Evolutionary conservation across 1,140 invertebrate genomes (phyloP).

Genomic region (Listronotus oregonensis): DNA sequence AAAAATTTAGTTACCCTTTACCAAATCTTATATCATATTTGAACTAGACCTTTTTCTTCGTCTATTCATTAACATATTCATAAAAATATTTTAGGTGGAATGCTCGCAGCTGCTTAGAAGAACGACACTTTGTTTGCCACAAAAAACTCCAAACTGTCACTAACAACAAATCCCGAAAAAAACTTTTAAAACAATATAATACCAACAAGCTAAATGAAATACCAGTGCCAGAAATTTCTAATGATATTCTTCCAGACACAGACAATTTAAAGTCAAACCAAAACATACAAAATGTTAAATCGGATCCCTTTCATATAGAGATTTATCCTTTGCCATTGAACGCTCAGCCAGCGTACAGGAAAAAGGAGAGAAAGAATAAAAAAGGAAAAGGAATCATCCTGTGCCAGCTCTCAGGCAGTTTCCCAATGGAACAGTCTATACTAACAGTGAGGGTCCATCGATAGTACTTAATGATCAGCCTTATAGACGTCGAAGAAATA

Average conservation of each 20-base stretch:
- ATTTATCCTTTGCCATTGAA: constrained; percentile 7
- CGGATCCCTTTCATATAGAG: constrained; percentile 15
- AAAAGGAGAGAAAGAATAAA: constrained; percentile 4
- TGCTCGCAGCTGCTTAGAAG: constrained; percentile 26
- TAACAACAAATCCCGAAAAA: constrained; percentile 22
- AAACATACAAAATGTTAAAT: neutral
- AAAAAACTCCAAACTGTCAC: constrained; percentile 30
- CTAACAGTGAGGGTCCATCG: neutral
- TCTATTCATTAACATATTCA: too few species aligned
- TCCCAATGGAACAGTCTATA: constrained; percentile 14
- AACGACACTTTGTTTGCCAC: constrained; percentile 40
- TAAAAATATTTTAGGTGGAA: constrained; percentile 42
- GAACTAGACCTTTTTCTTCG: too few species aligned
- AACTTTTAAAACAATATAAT: constrained; percentile 11
- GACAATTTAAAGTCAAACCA: neutral
- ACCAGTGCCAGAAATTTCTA: constrained; percentile 18
- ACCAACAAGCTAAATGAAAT: constrained; percentile 30
- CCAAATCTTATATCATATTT: too few species aligned
- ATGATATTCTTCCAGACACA: constrained; percentile 2
- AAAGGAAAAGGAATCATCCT: constrained; percentile 1
- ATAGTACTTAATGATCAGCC: constrained; percentile 7
- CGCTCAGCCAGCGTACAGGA: neutral
- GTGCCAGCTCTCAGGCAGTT: constrained; percentile 9
- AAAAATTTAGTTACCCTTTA: too few species aligned
- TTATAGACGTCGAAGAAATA: constrained; percentile 16